Evolutionary conservation across 1,140 invertebrate genomes (phyloP), one percentile per base, ranked within the genome.

Genomic region (Diachasma alloeum): DNA sequence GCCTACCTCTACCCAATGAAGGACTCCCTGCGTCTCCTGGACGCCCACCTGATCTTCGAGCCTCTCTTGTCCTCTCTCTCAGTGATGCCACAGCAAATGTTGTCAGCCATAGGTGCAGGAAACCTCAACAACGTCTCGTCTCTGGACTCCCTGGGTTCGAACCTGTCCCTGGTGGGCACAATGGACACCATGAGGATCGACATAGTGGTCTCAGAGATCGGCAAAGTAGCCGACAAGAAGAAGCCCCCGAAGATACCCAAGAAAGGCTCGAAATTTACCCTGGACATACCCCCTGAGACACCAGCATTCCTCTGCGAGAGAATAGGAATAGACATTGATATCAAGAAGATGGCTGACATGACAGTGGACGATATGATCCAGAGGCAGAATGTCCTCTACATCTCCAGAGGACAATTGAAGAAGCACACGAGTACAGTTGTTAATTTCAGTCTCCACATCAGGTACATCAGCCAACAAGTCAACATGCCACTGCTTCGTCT

Each of bases 401-500:
- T 97, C 76, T 96, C 95, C 0, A 87, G 95, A 46, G 94, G 95
- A 2, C 95, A 97, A 86, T 91, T 97, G 53, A 97, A 97, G 83
- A 96, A 96, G 83, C 95, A 97, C 85, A 96, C 95, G 13, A 96
- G 94, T 80, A 97, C 95, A 8, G 93, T 96, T 81, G 92, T 97
- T 44, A 97, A 97, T 85, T 95, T 97, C 83, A 96, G 94, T 83
- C 90, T 97, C 13, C 95, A 95, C 87, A 92, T 97, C 42, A 91
- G 95, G 67, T 96, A 95, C 81, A 97, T 97, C 81, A 95, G 95
- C 73, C 96, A 97, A 83, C 95, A 97, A 89, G 95, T 97, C 8
- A 99, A 99, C 85, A 98, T 99, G 97, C 97, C 97, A 0, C 88
- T 99, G 44, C 88, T 99, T 24, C 90, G 98, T 73, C 91, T 99